Base-by-base conservation (phyloP, 2,888 invertebrate genomes). In the Vesta saturnalis region DNA sequence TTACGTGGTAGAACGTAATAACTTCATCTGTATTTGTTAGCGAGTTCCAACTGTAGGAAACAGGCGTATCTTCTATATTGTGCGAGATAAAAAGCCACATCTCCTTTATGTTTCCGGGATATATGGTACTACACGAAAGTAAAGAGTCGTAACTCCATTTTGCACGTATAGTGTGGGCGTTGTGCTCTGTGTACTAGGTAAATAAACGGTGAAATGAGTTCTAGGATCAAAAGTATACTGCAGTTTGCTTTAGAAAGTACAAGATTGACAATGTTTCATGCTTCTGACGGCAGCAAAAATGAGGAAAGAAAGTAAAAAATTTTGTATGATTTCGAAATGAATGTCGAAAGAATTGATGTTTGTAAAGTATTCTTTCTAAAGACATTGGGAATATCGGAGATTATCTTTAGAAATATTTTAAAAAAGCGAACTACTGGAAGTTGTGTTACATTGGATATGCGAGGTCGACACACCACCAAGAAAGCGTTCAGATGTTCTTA, bases 131-230 rank as follows among this genome's bases (percentile, higher is more conserved):
- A 8, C 23, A 23, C 23, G 43, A 12, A 43, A 43, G 43, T 43
- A 43, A 43, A 43, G 14, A 43, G 43, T 43, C n/a, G n/a, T n/a
- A n/a, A 43, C 43, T 43, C 43, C 43, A 43, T 43, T 43, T n/a
- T 43, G 43, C 5, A 10, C 30, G 30, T 30, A n/a, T n/a, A n/a
- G n/a, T n/a, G n/a, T n/a, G 4, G 30, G 30, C 30, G 30, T 10
- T 4, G 30, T 30, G 10, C 30, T 14, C 43, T 43, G 43, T 43
- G 14, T n/a, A 43, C 43, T 43, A 3, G 43, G 10, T 43, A 43
- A 43, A 43, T 43, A 43, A 43, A 43, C 10, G 10, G 43, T 43
- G 10, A 43, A 43, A 14, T 43, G 43, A 43, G 12, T 43, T 43
- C 2, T n/a, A 43, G 43, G 10, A 8, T 3, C n/a, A 43, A 43